Evolutionary conservation across 2,797 vertebrate genomes (phyloP).

Genomic region (Sebastes oblongus): DNA sequence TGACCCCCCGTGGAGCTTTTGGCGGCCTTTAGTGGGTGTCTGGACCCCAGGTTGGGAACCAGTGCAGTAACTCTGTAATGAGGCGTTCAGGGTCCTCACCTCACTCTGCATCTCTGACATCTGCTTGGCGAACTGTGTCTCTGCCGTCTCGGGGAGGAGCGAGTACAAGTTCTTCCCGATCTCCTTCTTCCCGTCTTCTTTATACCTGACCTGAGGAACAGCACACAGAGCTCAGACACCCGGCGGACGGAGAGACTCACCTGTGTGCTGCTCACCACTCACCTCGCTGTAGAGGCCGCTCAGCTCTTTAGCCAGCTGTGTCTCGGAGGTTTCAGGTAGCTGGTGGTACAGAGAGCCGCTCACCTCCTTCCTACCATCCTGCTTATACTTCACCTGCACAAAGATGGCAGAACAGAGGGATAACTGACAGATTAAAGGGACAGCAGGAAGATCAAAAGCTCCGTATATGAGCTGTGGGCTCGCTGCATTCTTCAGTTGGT

Average conservation of each 20-base stretch:
- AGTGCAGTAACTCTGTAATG: neutral
- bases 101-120: slow-evolving; percentile 69
- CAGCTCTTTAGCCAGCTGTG: slow-evolving; percentile 84
- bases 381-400: slow-evolving; percentile 88
- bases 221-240: neutral
- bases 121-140: slow-evolving; percentile 51
- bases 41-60: too few species aligned
- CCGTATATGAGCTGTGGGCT: too few species aligned
- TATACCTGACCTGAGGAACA: slow-evolving; percentile 64
- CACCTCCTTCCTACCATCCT: slow-evolving; percentile 76
- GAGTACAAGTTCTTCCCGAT: slow-evolving; percentile 82
- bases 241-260: too few species aligned
- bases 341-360: slow-evolving; percentile 84
- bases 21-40: too few species aligned
- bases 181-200: slow-evolving; percentile 62
- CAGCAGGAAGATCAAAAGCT: too few species aligned
- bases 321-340: slow-evolving; percentile 89
- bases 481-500: too few species aligned
- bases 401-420: neutral
- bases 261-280: neutral
- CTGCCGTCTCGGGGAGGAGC: slow-evolving; percentile 65
- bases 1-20: too few species aligned
- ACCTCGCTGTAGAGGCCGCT: slow-evolving; percentile 89
- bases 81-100: slow-evolving; percentile 58
- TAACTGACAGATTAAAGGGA: neutral